Evolutionary conservation across 2,797 vertebrate genomes (phyloP), one percentile per base, ranked within the genome.

Genomic region (Huso huso): DNA sequence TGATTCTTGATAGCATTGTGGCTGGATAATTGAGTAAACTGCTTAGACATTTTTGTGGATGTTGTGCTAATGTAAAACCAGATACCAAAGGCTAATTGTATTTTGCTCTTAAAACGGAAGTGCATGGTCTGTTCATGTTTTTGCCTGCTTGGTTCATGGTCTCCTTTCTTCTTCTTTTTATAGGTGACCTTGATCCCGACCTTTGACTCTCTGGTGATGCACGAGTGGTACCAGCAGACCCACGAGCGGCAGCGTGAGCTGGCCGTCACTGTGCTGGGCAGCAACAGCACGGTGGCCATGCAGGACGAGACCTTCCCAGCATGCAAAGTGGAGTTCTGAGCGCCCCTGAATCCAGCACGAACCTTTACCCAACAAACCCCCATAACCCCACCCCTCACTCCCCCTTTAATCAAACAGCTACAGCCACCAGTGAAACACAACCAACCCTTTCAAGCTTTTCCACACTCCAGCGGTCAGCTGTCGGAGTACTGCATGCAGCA

Each of bases 271-370:
- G 95, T 97, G 58, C 82, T 98, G 78, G 95, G 94, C 71, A 95
- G 92, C 77, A 95, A 93, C 88, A 97, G 94, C 84, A 96, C 94
- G 0, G 95, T 98, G 48, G 93, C 92, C 77, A 98, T 98, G 94
- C 95, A 98, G 84, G 95, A 94, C 0, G 95, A 98, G 79, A 95
- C 93, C 61, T 98, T 97, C 76, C 95, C 94, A 0, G 95, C 96
- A 68, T 98, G 96, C 85, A 98, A 98, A 85, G 92, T 98, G 61
- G 95, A 98, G 80, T 98, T 98, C 85, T 97, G 84, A 91, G 68
- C 10, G 58, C 68, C 48, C 49, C 23, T 23, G 15, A 55, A 51
- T 63, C 55, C 23, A 63, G 55, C 49, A 63, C 13, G 10, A 49
- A 61, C 51, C 3, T 60, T 52, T 7, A 9, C 6, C 2, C 52